Percentiles rank a stretch among this genome's conserved stretches.
These are phyloP conservation scores for Mastomys natalensis DNA, from an alignment of 2,113 vertebrate species.

Conservation along the genomic window DNA sequence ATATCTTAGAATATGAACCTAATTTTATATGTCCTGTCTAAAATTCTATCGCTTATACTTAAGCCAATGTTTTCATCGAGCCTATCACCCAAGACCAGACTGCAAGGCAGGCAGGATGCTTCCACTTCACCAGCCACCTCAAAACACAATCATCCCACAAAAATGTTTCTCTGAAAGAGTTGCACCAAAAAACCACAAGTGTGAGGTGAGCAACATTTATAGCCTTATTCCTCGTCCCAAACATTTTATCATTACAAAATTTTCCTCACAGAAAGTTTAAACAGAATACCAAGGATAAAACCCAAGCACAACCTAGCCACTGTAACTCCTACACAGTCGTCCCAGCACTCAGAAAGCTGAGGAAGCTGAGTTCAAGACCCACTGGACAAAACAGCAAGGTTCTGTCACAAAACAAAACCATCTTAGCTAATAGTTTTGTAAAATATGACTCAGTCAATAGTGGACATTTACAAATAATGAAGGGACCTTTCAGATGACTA, in stretches of 20 bases:
- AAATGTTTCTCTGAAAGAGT: not conserved
- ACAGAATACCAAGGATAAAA: slow-evolving; percentile 5
- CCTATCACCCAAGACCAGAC: not conserved
- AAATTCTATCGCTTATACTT: not conserved
- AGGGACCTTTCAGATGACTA: not conserved
- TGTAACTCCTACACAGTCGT: not conserved
- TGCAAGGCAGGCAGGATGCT: not conserved
- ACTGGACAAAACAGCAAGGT: not conserved
- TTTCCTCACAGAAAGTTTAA: not conserved
- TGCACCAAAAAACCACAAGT: not conserved
- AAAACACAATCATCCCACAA: not conserved
- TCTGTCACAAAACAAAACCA: not conserved
- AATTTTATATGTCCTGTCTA: not conserved
- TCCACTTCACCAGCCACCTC: not conserved
- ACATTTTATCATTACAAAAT: not conserved
- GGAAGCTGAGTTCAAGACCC: not conserved
- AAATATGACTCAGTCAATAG: not conserved
- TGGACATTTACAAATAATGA: not conserved
- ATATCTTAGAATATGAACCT: not conserved
- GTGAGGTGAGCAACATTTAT: not conserved
- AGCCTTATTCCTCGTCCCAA: not conserved
- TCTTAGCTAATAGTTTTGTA: not conserved
- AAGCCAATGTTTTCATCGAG: not conserved
- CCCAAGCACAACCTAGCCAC: not conserved
- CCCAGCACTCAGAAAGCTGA: not conserved